These are phyloP conservation scores for Tolmerus cingulatus DNA, from an alignment of 2,888 invertebrate species.

Conservation along the genomic window DNA sequence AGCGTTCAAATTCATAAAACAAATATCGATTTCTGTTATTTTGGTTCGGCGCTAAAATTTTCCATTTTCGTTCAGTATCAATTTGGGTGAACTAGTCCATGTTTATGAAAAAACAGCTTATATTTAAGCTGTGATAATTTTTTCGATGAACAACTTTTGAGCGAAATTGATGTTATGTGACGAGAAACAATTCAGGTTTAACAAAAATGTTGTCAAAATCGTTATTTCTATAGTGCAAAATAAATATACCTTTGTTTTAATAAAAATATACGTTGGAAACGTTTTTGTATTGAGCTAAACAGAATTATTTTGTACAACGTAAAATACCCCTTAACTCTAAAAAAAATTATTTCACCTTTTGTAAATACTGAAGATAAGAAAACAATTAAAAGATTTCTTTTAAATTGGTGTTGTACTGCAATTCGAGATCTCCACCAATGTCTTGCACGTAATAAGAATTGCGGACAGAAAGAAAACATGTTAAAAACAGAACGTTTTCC, in stretches of 20 bases:
- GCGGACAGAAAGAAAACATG: neutral
- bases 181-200: neutral
- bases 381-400: neutral
- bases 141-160: neutral
- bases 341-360: neutral
- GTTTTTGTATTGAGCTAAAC: neutral
- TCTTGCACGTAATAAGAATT: neutral
- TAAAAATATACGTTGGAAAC: neutral
- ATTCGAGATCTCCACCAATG: neutral
- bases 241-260: neutral
- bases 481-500: neutral
- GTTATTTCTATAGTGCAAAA: neutral
- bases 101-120: neutral
- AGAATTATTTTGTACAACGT: slow-evolving; percentile 42
- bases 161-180: neutral
- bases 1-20: neutral
- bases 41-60: too few relatives aligned
- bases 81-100: neutral
- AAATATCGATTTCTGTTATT: neutral
- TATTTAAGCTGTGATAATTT: neutral
- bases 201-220: neutral
- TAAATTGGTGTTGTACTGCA: neutral
- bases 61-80: too few relatives aligned
- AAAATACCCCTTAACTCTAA: slow-evolving; percentile 40
- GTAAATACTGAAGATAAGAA: slow-evolving; percentile 37